phyloP scores from a whole-genome alignment of 2,113 vertebrate species.

The Chelonoidis abingdonii region DNA sequence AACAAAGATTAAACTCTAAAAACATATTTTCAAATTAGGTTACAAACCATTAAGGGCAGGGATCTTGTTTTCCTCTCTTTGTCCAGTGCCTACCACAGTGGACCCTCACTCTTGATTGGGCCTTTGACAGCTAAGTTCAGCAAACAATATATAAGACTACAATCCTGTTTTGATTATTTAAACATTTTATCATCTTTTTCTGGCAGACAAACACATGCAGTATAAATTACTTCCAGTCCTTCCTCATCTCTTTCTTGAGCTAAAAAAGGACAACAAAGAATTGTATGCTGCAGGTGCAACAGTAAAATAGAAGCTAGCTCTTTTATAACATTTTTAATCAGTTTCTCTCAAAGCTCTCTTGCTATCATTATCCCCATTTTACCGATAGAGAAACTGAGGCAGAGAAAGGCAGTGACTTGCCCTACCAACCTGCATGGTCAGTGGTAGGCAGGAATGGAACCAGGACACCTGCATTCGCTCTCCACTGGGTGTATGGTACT shows the following conservation, averaged over 20 bases:
- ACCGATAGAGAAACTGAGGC: neutral
- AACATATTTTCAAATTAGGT: constrained; percentile 27
- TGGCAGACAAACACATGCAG: neutral
- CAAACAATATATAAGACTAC: neutral
- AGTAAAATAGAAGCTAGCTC: neutral
- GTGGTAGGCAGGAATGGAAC: neutral
- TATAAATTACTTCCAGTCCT: accelerated
- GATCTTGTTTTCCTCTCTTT: neutral
- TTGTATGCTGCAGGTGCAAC: neutral
- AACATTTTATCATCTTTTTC: neutral
- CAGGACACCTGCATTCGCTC: neutral
- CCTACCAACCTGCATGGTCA: neutral
- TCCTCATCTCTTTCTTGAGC: neutral
- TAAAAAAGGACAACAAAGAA: neutral
- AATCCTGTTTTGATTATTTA: neutral
- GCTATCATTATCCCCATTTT: neutral
- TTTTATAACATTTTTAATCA: neutral
- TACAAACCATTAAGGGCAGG: constrained; percentile 12
- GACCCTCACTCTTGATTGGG: neutral
- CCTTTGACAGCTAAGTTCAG: neutral
- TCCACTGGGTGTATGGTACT: neutral
- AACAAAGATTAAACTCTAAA: constrained; percentile 58
- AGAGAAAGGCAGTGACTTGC: neutral
- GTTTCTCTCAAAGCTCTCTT: neutral
- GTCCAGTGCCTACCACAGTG: neutral